These are phyloP conservation scores for Pseudonaja textilis DNA, from an alignment of 2,113 vertebrate genomes.

Conservation along the genomic window DNA sequence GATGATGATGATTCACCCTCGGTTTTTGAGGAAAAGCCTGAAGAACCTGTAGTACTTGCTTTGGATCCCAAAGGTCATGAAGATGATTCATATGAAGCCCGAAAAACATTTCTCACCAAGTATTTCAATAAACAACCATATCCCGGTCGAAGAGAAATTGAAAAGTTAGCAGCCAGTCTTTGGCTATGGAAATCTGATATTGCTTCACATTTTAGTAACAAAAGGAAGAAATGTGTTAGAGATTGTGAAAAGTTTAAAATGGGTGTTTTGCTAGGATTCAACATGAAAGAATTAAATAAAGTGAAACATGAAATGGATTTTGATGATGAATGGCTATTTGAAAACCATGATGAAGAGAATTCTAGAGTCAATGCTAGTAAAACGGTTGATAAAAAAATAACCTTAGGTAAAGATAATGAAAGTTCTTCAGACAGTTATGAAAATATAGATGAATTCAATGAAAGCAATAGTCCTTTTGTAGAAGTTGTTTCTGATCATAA, in stretches of 20 bases:
- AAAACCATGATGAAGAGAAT: constrained; percentile 80
- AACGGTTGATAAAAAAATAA: constrained; percentile 78
- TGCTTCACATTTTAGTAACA: constrained; percentile 89
- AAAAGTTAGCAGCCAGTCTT: constrained; percentile 89
- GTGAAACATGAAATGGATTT: constrained; percentile 87
- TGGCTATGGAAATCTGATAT: constrained; percentile 98
- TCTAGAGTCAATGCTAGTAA: constrained; percentile 81
- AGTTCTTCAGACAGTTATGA: constrained; percentile 76
- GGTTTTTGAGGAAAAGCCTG: constrained; percentile 82
- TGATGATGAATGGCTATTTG: constrained; percentile 73
- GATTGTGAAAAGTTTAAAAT: constrained; percentile 85
- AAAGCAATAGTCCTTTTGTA: constrained; percentile 68
- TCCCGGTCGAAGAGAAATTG: constrained; percentile 87
- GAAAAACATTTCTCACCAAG: constrained; percentile 91
- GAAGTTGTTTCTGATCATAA: constrained; percentile 61
- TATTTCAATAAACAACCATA: constrained; percentile 93
- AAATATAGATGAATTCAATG: constrained; percentile 73
- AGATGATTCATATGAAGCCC: constrained; percentile 90
- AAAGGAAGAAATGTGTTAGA: constrained; percentile 85
- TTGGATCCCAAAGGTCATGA: constrained; percentile 93
- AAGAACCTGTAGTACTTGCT: constrained; percentile 88
- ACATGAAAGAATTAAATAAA: constrained; percentile 87
- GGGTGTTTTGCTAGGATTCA: constrained; percentile 89
- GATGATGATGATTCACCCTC: constrained; percentile 76
- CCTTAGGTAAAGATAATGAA: constrained; percentile 71